Percentiles rank a stretch among this genome's conserved stretches.
Conservation (phyloP, 1,140 invertebrate species). For the Trialeurodes vaporariorum region DNA sequence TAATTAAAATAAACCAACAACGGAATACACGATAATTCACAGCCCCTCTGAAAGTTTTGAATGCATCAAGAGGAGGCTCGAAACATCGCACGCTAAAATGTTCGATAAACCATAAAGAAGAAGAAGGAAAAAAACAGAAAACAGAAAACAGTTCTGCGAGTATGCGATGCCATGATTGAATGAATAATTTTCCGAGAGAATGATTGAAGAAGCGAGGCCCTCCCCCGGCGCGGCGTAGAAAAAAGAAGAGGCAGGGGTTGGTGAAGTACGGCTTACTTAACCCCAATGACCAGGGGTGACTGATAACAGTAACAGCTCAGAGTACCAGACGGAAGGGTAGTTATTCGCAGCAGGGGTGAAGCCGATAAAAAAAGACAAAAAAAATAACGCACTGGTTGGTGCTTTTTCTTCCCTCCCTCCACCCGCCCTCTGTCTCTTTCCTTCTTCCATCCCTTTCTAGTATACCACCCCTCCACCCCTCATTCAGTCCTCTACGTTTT, state of each 20-base stretch:
- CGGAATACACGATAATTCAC: no score
- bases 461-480: no score
- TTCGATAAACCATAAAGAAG: no score
- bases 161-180: not conserved
- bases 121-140: no score
- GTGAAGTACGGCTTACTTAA: not conserved
- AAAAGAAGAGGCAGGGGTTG: not conserved
- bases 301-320: not conserved
- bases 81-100: no score
- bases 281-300: not conserved
- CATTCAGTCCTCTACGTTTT: no score
- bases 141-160: not conserved
- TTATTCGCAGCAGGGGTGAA: not conserved
- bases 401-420: not conserved
- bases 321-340: not conserved
- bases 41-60: no score
- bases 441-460: no score
- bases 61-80: no score
- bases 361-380: not conserved
- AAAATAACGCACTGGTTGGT: not conserved
- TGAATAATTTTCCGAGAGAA: not conserved
- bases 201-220: not conserved
- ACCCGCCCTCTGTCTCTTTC: no score
- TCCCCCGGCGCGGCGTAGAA: not conserved
- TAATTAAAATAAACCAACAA: no score